These are phyloP conservation scores for Romanogobio albipinnatus DNA, from an alignment of 2,113 vertebrate species.

Conservation along the genomic window DNA sequence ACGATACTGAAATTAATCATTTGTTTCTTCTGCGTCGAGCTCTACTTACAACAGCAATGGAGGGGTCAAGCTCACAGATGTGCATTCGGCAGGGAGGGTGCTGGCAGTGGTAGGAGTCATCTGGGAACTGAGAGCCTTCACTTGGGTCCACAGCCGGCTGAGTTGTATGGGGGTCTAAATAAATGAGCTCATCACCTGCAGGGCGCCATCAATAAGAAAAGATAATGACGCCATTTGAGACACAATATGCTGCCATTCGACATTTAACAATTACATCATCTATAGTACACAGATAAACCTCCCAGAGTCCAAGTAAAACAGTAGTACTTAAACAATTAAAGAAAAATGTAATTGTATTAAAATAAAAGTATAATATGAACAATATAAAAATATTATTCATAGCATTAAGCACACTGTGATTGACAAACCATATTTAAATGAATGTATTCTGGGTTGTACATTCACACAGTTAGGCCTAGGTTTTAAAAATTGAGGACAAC, in stretches of 20 bases:
- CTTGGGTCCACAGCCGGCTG: slow-evolving; percentile 86
- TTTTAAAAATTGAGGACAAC: too few species aligned
- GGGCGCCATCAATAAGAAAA: background rate
- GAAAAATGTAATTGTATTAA: too few species aligned
- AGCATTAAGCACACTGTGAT: too few species aligned
- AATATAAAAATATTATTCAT: too few species aligned
- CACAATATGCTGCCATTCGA: background rate
- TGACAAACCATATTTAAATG: too few species aligned
- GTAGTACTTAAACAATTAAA: background rate
- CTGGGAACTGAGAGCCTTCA: slow-evolving; percentile 77
- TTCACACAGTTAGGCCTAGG: too few species aligned
- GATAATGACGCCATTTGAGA: background rate
- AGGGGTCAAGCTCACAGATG: slow-evolving; percentile 94
- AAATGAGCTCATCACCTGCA: slow-evolving; percentile 93
- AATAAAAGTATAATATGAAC: too few species aligned
- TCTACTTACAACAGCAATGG: slow-evolving; percentile 89
- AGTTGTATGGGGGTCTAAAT: slow-evolving; percentile 96
- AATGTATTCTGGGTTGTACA: too few species aligned
- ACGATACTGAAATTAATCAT: background rate
- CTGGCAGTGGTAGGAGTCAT: slow-evolving; percentile 96
- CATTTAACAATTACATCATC: slow-evolving; percentile 12
- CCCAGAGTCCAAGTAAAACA: background rate
- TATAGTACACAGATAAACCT: background rate
- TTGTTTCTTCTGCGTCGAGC: background rate
- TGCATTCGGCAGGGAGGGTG: slow-evolving; percentile 96